Conservation (phyloP, 2,113 vertebrate genomes). For the Heterotis niloticus region DNA sequence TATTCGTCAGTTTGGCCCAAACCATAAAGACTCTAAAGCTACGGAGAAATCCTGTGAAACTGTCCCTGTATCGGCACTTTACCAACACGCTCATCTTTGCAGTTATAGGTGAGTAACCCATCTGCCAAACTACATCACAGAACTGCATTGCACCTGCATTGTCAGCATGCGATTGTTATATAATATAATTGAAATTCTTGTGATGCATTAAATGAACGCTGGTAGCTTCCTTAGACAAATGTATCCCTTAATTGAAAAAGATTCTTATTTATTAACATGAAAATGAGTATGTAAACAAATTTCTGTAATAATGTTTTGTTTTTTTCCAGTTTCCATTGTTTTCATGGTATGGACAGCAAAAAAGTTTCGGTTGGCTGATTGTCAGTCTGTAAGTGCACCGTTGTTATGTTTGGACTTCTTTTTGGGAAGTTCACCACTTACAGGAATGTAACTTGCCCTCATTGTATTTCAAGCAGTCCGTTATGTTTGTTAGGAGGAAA, state of each 20-base stretch:
- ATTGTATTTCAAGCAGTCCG: background rate
- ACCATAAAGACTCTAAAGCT: constrained; percentile 83
- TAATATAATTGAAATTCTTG: background rate
- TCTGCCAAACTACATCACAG: too few species aligned
- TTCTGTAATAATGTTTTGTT: background rate
- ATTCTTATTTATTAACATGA: too few species aligned
- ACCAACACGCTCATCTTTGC: constrained; percentile 83
- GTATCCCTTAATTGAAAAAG: background rate
- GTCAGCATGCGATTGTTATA: too few species aligned
- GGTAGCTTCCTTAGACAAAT: background rate
- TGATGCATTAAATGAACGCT: background rate
- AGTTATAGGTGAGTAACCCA: constrained; percentile 70
- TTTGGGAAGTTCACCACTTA: background rate
- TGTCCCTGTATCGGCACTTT: constrained; percentile 84
- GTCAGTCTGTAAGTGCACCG: constrained; percentile 74
- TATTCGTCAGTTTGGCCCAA: constrained; percentile 84
- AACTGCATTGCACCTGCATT: too few species aligned
- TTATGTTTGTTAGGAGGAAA: too few species aligned
- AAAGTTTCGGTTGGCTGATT: constrained; percentile 73
- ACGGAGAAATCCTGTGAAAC: constrained; percentile 79
- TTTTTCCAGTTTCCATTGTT: constrained; percentile 72
- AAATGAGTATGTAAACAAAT: too few species aligned
- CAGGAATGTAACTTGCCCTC: background rate
- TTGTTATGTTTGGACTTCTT: background rate
- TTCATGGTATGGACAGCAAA: constrained; percentile 81